phyloP scores from a whole-genome alignment of 2,797 vertebrate genomes.

The Monodelphis domestica region DNA sequence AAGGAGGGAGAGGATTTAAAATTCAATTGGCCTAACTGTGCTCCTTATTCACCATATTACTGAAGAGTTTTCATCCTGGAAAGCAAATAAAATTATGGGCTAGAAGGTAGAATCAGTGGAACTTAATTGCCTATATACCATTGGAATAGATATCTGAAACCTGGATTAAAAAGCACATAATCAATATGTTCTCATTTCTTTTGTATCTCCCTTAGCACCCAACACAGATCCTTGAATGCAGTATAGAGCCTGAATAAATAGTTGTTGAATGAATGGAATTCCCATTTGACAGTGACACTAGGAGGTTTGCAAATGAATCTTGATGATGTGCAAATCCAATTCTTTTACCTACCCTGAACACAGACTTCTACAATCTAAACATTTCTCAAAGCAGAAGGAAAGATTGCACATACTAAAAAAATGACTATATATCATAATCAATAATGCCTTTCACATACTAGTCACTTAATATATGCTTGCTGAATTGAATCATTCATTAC shows the following conservation, averaged over 20 bases:
- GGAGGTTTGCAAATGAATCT: neutral
- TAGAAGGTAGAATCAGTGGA: neutral
- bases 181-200: neutral
- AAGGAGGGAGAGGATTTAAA: neutral
- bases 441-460: neutral
- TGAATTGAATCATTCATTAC: neutral
- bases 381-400: neutral
- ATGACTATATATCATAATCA: neutral
- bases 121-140: neutral
- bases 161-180: neutral
- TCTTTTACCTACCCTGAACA: neutral
- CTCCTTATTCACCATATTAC: neutral
- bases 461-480: neutral
- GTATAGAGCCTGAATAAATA: neutral
- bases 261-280: neutral
- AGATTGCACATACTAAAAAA: neutral
- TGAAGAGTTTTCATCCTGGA: neutral
- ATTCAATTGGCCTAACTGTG: neutral
- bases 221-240: neutral
- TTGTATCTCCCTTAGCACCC: neutral
- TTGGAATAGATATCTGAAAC: neutral
- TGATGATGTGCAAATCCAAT: neutral
- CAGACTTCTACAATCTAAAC: neutral
- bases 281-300: neutral
- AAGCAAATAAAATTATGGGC: neutral